These are phyloP conservation scores for Drosophila lacertosa DNA, from an alignment of 1,140 invertebrate genomes.

Conservation along the genomic window DNA sequence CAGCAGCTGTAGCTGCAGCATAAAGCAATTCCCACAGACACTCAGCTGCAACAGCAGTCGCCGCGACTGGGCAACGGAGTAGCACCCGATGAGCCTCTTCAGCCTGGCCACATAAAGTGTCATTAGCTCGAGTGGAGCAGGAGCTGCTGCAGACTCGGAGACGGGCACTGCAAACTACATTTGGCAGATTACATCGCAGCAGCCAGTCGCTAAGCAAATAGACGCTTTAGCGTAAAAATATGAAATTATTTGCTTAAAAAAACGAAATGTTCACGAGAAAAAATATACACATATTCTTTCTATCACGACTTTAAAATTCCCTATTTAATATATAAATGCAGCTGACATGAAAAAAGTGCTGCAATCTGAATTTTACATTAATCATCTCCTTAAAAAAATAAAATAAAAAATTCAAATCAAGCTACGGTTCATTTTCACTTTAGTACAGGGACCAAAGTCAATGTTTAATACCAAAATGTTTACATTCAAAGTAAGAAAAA, in stretches of 20 bases:
- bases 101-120: slow-evolving; percentile 76
- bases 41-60: too few relatives aligned
- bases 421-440: too few relatives aligned
- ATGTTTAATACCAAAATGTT: too few relatives aligned
- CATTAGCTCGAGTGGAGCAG: slow-evolving; percentile 78
- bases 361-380: background rate
- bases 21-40: slow-evolving; percentile 57
- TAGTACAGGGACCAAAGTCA: too few relatives aligned
- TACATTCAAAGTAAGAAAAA: too few relatives aligned
- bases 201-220: slow-evolving; percentile 62
- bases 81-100: slow-evolving; percentile 42
- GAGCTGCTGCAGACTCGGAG: slow-evolving; percentile 19
- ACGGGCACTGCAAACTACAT: slow-evolving; percentile 45
- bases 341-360: too few relatives aligned
- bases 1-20: slow-evolving; percentile 23
- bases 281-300: background rate
- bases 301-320: background rate
- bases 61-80: slow-evolving; percentile 9
- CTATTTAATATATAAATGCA: background rate
- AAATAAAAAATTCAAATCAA: too few relatives aligned
- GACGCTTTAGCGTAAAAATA: slow-evolving; percentile 75
- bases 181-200: slow-evolving; percentile 63
- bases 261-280: slow-evolving; percentile 1
- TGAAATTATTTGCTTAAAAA: slow-evolving; percentile 72
- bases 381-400: too few relatives aligned